Evolutionary conservation across 2,113 vertebrate genomes (phyloP).

Genomic region (Athene cunicularia): DNA sequence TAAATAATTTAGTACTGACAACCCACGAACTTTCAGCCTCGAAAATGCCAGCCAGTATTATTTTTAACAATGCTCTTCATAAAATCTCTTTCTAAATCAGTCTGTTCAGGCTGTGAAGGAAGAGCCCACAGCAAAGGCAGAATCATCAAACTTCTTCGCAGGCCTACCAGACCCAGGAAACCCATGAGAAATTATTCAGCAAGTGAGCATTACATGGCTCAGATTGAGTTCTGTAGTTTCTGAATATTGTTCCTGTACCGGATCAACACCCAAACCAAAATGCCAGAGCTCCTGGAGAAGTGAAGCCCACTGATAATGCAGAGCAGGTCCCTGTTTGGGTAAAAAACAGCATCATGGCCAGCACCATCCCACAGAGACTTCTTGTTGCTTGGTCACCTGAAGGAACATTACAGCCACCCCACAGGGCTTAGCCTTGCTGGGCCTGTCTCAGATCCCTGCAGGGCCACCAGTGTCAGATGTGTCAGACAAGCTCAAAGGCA

Average conservation of each 20-base stretch:
- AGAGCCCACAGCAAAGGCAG: background rate
- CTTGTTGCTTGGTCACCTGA: background rate
- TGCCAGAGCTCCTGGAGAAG: background rate
- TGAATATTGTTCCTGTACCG: background rate
- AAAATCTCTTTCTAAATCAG: background rate
- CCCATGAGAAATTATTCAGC: background rate
- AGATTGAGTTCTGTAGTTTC: background rate
- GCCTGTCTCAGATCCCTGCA: background rate
- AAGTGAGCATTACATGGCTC: background rate
- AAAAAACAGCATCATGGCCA: background rate
- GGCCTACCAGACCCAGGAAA: background rate
- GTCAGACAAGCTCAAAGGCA: background rate
- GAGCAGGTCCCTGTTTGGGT: background rate
- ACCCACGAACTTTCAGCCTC: background rate
- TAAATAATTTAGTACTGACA: background rate
- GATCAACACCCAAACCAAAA: background rate
- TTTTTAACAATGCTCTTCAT: slow-evolving; percentile 1
- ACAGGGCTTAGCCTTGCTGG: background rate
- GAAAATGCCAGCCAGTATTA: background rate
- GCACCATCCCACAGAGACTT: background rate
- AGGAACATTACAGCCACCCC: background rate
- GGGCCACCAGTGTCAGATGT: background rate
- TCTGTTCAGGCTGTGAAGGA: background rate
- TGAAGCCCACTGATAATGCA: background rate
- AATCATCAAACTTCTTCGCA: background rate